Base-by-base conservation (phyloP, 2,113 vertebrate genomes). In the Pomatostomus ruficeps region DNA sequence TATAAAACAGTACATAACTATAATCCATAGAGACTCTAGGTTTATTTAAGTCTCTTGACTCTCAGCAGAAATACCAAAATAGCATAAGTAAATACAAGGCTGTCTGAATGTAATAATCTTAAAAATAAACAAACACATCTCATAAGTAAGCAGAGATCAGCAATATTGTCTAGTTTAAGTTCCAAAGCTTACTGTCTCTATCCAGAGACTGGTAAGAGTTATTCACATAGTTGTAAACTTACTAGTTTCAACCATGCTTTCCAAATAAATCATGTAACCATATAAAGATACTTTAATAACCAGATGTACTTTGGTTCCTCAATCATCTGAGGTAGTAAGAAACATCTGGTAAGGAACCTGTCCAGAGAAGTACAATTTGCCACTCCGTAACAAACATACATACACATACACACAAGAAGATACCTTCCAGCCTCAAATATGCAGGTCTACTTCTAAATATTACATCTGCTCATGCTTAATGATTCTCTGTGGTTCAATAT, bases 311-410 rank as follows among this genome's bases (percentile, higher is more conserved):
- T 91, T 85, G 86, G 89, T 97, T 97, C 85, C 65, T 96, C 88
- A 88, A 81, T 97, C 95, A 95, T 94, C 81, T 95, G 91, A 97
- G 61, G 88, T 51, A 89, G 90, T 79, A 93, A 96, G 95, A 96
- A 97, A 98, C 97, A 97, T 98, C 97, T 98, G 95, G 88, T 88
- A 95, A 97, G 94, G 80, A 97, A 96, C 72, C 91, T 97, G 97
- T 97, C 94, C 96, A 97, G 94, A 78, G 91, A 93, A 97, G 76
- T 63, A 91, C 61, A 83, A 51, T 92, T 92, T 83, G 57, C 88
- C 78, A 80, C 85, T 58, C 49, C 49, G 25, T 87, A 94, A 93
- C 93, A 92, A 92, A 86, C 63, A 82, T 48, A 63, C 29, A 14
- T 42, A 45, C 63, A 43, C 46, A 88, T 42, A 70, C 1, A 0